These are phyloP conservation scores for Sinonovacula constricta DNA, from an alignment of 1,140 invertebrate species.

Conservation along the genomic window DNA sequence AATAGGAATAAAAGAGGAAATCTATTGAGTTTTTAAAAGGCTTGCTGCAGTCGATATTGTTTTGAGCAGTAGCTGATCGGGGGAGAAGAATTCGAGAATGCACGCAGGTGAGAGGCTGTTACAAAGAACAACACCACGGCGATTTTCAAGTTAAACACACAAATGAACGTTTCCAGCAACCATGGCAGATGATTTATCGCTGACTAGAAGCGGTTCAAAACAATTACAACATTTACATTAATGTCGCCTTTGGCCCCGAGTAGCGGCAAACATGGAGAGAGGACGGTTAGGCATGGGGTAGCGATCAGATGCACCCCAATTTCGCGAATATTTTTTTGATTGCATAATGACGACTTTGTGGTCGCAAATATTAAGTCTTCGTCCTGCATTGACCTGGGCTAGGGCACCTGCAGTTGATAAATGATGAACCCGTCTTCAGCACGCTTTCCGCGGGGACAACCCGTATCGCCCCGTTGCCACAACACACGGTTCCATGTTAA, in stretches of 20 bases:
- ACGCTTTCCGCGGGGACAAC: neutral
- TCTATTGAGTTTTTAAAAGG: constrained; percentile 55
- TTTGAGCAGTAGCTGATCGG: constrained; percentile 39
- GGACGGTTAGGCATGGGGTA: neutral
- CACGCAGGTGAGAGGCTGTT: constrained; percentile 44
- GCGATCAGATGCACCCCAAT: constrained; percentile 7
- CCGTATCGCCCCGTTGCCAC: neutral
- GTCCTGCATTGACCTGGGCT: constrained; percentile 36
- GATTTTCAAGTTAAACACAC: constrained; percentile 46
- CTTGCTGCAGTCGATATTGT: constrained; percentile 47
- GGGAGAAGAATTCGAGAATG: constrained; percentile 38
- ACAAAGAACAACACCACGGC: constrained; percentile 41
- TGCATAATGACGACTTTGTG: constrained; percentile 43
- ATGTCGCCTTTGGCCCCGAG: constrained; percentile 25
- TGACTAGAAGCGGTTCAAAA: constrained; percentile 44
- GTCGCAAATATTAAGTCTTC: constrained; percentile 31
- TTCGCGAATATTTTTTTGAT: constrained; percentile 43
- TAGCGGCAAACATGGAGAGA: constrained; percentile 33
- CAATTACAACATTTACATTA: constrained; percentile 53
- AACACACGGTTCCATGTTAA: neutral
- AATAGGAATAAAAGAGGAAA: constrained; percentile 56
- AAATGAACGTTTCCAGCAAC: constrained; percentile 39
- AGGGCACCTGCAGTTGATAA: constrained; percentile 47
- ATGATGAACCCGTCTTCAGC: constrained; percentile 39
- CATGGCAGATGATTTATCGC: constrained; percentile 52